Evolutionary conservation across 2,888 invertebrate species (phyloP).

Genomic region (Apoda limacodes): DNA sequence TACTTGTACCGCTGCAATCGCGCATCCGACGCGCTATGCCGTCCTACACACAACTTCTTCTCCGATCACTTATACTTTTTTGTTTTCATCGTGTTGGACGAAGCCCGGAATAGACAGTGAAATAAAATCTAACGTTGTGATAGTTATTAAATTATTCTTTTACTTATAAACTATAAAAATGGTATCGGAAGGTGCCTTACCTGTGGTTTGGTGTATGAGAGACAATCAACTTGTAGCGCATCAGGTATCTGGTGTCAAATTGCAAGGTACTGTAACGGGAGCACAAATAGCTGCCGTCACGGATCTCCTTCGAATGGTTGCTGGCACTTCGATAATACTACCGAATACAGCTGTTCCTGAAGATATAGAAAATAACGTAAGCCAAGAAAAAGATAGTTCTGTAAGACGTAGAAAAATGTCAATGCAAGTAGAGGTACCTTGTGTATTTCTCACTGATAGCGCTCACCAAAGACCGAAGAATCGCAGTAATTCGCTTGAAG

Average conservation of each 20-base stretch:
- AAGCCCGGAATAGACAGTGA: conserved; percentile 50
- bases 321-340: conserved; percentile 73
- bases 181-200: conserved; percentile 72
- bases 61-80: conserved; percentile 41
- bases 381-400: conserved; percentile 53
- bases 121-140: conserved; percentile 7
- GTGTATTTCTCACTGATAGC: conserved; percentile 64
- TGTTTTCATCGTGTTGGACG: conserved; percentile 42
- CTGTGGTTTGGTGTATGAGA: conserved; percentile 77
- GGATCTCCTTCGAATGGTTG: conserved; percentile 73
- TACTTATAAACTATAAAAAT: conserved; percentile 33
- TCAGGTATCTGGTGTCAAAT: conserved; percentile 74
- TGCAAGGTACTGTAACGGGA: conserved; percentile 74
- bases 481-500: conserved; percentile 57
- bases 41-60: conserved; percentile 45
- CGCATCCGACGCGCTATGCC: conserved; percentile 56
- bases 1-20: conserved; percentile 42
- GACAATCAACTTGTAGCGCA: conserved; percentile 77
- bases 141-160: too few relatives aligned
- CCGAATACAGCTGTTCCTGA: conserved; percentile 55
- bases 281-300: conserved; percentile 75
- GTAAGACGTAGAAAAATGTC: conserved; percentile 60
- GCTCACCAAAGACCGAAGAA: conserved; percentile 58
- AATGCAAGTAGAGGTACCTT: conserved; percentile 66
- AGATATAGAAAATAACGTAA: conserved; percentile 52